Percentiles rank a stretch among this genome's conserved stretches.
phyloP scores from a whole-genome alignment of 2,797 vertebrate species.

The Hoplostethus atlanticus region DNA sequence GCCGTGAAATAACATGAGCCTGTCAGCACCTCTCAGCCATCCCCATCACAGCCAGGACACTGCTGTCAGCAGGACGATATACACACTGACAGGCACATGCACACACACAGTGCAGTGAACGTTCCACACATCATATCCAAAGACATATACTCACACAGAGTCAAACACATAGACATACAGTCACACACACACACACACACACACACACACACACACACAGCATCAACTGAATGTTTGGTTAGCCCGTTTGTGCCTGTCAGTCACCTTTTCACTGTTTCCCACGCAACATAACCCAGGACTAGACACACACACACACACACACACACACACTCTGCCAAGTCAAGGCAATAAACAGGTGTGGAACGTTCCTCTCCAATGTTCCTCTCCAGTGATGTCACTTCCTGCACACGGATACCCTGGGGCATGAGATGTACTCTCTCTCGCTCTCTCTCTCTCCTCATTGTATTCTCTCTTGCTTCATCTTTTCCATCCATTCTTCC shows the following conservation, averaged over 20 bases:
- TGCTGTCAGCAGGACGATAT: constrained; percentile 14
- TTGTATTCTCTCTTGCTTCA: not conserved
- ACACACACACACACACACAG: constrained; percentile 23
- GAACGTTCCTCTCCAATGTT: constrained; percentile 11
- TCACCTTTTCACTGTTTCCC: constrained; percentile 43
- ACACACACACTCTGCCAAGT: constrained; percentile 13
- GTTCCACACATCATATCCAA: constrained; percentile 37
- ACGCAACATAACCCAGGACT: not conserved
- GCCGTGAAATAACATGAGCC: constrained; percentile 62
- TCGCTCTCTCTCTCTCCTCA: not conserved
- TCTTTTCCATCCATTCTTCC: not conserved
- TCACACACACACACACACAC: not conserved
- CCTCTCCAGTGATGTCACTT: constrained; percentile 53
- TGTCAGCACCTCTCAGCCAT: constrained; percentile 69
- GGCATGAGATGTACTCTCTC: constrained; percentile 3
- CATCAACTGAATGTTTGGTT: constrained; percentile 42
- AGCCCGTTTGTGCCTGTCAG: constrained; percentile 54
- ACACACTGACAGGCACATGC: constrained; percentile 37
- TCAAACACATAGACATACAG: constrained; percentile 7
- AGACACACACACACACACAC: constrained; percentile 22
- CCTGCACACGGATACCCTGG: constrained; percentile 25
- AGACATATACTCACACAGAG: constrained; percentile 29
- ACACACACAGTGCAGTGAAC: constrained; percentile 3
- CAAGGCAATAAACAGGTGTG: constrained; percentile 33
- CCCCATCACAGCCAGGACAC: constrained; percentile 65